Conservation (phyloP, 1,140 invertebrate species). For the Ectropis grisescens region DNA sequence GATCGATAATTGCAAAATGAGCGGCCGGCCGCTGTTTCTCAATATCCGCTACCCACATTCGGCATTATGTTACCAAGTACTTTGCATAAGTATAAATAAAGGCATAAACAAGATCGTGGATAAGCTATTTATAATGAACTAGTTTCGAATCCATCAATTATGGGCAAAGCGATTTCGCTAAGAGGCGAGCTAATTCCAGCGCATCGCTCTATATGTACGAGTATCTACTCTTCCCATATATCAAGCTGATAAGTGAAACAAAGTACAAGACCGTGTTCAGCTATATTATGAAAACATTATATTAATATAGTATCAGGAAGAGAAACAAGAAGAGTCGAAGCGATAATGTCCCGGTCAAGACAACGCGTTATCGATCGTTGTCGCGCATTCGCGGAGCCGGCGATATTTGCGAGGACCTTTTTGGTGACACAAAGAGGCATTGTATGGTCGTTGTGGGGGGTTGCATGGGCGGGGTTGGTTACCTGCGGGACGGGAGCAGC, state of each 20-base stretch:
- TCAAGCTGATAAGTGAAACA: too few relatives aligned
- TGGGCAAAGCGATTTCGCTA: too few relatives aligned
- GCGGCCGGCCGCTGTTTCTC: conserved; percentile 5
- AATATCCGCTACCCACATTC: conserved; percentile 25
- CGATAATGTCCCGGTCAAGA: conserved; percentile 34
- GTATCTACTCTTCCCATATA: too few relatives aligned
- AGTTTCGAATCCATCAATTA: too few relatives aligned
- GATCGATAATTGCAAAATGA: conserved; percentile 6
- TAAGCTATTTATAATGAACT: too few relatives aligned
- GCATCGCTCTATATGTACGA: too few relatives aligned
- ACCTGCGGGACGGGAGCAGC: conserved; percentile 36
- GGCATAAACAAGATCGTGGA: too few relatives aligned
- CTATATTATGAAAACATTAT: conserved; percentile 11
- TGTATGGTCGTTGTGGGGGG: conserved; percentile 5
- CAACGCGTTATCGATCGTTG: conserved; percentile 61
- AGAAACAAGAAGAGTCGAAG: conserved; percentile 16
- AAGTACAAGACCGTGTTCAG: not conserved
- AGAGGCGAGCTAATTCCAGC: too few relatives aligned
- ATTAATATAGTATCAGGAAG: conserved; percentile 10
- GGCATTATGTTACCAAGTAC: not conserved
- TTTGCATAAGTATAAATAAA: too few relatives aligned
- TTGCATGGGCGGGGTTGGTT: conserved; percentile 11
- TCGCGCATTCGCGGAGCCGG: conserved; percentile 37
- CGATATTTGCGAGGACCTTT: conserved; percentile 26
- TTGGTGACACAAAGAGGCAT: conserved; percentile 30